Evolutionary conservation across 2,888 invertebrate genomes (phyloP), one percentile per base, ranked within the genome.

Genomic region (Megastigmus dorsalis): DNA sequence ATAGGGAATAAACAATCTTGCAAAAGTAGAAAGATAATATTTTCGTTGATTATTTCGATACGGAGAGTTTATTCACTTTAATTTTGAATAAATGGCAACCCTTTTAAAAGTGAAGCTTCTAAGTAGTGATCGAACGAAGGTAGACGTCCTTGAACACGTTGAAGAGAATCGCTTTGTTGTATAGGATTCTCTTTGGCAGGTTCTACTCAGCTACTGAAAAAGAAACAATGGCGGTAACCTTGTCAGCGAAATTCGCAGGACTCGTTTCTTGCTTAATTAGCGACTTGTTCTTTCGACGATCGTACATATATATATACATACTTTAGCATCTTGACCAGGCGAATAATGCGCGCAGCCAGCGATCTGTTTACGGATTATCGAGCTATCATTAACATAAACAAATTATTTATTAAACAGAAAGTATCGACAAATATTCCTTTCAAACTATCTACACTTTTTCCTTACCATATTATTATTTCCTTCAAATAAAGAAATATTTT

Each of bases 241-340:
- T 30, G 57, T 10, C 54, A 23, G 9, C n/a, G 15, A 62, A 41
- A 55, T 63, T 50, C 59, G 41, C 41, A 30, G 36, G 28, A 63
- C 54, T 70, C n/a, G 52, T 54, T 57, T 33, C 38, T 33, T 45
- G 20, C 50, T 48, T 59, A 72, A 72, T 72, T 66, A 72, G 41
- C 50, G n/a, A n/a, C 3, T 20, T n/a, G 20, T 30, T 65, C 48
- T 33, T 48, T 57, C 43, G 18, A 36, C n/a, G n/a, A n/a, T n/a
- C n/a, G n/a, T n/a, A n/a, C n/a, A n/a, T n/a, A n/a, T n/a, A n/a
- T n/a, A n/a, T n/a, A n/a, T n/a, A n/a, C n/a, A n/a, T n/a, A n/a
- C n/a, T n/a, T n/a, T n/a, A n/a, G n/a, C n/a, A n/a, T n/a, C n/a
- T n/a, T n/a, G n/a, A n/a, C n/a, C n/a, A n/a, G n/a, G n/a, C n/a